Base-by-base conservation (phyloP, 2,113 vertebrate genomes). In the Orientallactaga bullata region DNA sequence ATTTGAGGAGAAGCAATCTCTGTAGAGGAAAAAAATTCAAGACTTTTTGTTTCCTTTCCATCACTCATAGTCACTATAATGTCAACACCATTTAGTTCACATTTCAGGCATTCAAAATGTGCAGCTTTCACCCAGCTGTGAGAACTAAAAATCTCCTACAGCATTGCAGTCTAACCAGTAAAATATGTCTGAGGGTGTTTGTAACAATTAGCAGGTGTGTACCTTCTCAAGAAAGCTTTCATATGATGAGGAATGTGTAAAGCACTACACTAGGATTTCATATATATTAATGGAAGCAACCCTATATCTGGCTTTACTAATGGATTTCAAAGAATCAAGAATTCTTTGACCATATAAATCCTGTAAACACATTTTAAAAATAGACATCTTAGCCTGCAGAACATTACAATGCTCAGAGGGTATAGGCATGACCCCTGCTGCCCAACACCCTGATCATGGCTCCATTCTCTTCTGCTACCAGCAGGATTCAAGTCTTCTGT, bases 141-240 rank as follows among this genome's bases (percentile, higher is more conserved):
- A 92, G 55, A 83, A 95, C 73, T 95, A 91, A 88, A 94, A 97
- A 15, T 77, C 87, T 97, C 92, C 96, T 97, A 96, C 89, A 95
- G 93, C 87, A 85, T 84, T 77, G 76, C 81, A 94, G 58, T 71
- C 78, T 93, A 88, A 97, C 77, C 93, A 80, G 94, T 98, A 98
- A 98, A 98, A 98, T 90, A 88, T 97, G 96, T 97, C 94, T 84
- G 86, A 96, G 97, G 97, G 97, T 97, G 97, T 98, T 97, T 96
- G 97, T 97, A 98, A 98, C 97, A 98, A 97, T 98, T 96, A 97
- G 95, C 98, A 98, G 98, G 98, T 98, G 97, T 90, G 92, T 94
- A 91, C 95, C 89, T 95, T 98, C 94, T 92, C 88, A 95, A 68
- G 89, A 92, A 97, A 96, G 61, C 88, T 98, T 98, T 97, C 92